Evolutionary conservation across 2,113 vertebrate species (phyloP).

Genomic region (Erinaceus europaeus): DNA sequence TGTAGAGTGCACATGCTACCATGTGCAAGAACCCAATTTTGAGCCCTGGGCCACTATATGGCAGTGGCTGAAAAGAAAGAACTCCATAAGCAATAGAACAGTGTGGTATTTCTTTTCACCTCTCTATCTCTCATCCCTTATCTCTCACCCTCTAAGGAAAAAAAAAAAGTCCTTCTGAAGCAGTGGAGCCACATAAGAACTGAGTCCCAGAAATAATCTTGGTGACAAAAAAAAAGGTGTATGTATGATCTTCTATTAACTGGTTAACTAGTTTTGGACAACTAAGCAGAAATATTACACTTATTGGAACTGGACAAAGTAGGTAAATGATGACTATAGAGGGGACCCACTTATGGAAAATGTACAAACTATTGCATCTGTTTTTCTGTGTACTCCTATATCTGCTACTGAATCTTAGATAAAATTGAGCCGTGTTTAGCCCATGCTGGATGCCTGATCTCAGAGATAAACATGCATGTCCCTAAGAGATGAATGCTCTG

Average conservation of each 20-base stretch:
- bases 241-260: neutral
- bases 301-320: neutral
- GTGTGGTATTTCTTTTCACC: too few species aligned
- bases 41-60: too few species aligned
- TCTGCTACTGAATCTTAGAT: neutral
- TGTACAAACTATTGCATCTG: neutral
- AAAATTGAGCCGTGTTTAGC: neutral
- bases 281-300: neutral
- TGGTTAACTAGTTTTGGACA: neutral
- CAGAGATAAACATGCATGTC: neutral
- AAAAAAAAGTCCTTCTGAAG: too few species aligned
- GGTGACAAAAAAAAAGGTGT: too few species aligned
- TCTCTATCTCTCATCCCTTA: too few species aligned
- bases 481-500: neutral
- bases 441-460: neutral
- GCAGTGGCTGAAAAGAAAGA: too few species aligned
- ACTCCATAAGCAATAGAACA: too few species aligned
- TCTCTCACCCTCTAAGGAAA: too few species aligned
- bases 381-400: neutral
- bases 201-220: too few species aligned
- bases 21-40: too few species aligned
- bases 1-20: too few species aligned
- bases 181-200: too few species aligned
- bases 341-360: neutral
- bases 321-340: neutral